Conservation (phyloP, 1,140 invertebrate genomes). For the Ceratitis capitata region DNA sequence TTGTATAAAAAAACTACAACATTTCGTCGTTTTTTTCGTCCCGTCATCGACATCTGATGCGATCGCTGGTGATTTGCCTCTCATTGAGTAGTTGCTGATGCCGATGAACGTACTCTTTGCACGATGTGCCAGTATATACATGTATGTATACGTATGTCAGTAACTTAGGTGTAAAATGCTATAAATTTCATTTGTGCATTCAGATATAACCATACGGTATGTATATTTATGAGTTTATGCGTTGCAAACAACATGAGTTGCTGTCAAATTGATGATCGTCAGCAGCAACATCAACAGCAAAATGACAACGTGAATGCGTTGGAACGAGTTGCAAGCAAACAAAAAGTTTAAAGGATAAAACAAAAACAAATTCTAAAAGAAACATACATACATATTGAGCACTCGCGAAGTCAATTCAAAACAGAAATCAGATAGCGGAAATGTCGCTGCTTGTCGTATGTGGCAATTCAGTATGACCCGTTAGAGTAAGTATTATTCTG, state of each 20-base stretch:
- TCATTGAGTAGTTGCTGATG: not conserved
- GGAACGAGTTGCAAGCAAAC: not conserved
- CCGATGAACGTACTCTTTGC: not conserved
- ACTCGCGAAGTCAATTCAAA: not conserved
- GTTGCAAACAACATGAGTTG: not conserved
- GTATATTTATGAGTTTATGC: conserved; percentile 29
- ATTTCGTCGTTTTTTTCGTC: not conserved
- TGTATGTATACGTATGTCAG: not conserved
- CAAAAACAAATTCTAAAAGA: too few relatives aligned
- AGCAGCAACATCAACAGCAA: not conserved
- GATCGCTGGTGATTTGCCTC: not conserved
- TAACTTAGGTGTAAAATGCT: not conserved
- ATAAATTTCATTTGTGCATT: conserved; percentile 30
- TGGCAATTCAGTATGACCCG: too few relatives aligned
- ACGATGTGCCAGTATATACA: not conserved
- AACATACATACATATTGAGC: too few relatives aligned
- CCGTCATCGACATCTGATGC: not conserved
- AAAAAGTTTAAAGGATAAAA: too few relatives aligned
- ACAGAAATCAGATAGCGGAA: not conserved
- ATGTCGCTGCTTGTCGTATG: too few relatives aligned
- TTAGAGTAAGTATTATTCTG: too few relatives aligned
- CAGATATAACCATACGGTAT: not conserved
- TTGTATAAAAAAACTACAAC: not conserved
- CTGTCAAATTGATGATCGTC: not conserved
- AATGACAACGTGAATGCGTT: not conserved